These are phyloP conservation scores for Manacus vitellinus DNA, from an alignment of 2,113 vertebrate genomes.

Conservation along the genomic window DNA sequence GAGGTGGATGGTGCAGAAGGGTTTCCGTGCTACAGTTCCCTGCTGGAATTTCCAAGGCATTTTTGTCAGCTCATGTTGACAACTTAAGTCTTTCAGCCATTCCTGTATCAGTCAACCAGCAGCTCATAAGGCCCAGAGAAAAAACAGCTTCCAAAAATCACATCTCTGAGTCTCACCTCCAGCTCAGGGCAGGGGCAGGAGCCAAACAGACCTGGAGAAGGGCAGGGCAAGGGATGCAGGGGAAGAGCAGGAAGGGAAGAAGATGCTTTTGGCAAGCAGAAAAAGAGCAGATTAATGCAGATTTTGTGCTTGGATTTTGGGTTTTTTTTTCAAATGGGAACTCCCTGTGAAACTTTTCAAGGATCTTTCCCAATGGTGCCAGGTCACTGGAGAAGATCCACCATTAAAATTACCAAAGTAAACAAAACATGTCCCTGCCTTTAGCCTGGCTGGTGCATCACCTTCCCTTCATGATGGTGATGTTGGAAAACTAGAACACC, in stretches of 20 bases:
- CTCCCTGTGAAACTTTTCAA: neutral
- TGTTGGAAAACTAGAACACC: neutral
- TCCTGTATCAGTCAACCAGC: neutral
- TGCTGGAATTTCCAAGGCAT: neutral
- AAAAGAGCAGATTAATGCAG: neutral
- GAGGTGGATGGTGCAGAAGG: neutral
- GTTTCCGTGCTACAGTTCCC: neutral
- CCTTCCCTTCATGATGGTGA: neutral
- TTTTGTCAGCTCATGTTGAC: neutral
- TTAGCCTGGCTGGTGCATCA: neutral
- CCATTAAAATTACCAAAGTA: neutral
- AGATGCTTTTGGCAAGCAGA: neutral
- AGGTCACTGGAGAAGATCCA: neutral
- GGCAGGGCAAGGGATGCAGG: neutral
- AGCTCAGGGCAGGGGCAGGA: neutral
- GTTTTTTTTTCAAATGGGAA: neutral
- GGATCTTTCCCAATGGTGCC: neutral
- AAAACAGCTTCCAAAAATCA: neutral
- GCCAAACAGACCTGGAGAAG: neutral
- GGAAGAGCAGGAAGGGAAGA: neutral
- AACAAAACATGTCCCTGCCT: neutral
- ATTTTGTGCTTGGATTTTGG: neutral
- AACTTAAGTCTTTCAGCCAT: neutral
- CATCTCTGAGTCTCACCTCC: neutral
- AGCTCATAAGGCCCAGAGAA: neutral